phyloP scores from a whole-genome alignment of 2,113 vertebrate species.

The Oncorhynchus clarkii region DNA sequence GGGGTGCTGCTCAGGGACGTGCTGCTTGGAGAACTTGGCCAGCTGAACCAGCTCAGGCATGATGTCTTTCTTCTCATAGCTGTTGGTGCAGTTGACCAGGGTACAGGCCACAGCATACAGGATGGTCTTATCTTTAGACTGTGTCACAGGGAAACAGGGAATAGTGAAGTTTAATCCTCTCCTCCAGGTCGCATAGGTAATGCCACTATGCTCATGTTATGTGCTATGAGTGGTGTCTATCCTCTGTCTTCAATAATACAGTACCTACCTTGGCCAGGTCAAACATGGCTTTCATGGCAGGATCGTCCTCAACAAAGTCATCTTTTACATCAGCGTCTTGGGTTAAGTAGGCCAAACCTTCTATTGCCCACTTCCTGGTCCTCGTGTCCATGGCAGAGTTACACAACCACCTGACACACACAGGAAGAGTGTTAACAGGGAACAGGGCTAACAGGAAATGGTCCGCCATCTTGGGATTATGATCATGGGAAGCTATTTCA shows the following conservation, averaged over 20 bases:
- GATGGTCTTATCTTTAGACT: constrained; percentile 94
- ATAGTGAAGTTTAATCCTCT: too few relatives aligned
- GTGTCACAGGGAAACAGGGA: constrained; percentile 23
- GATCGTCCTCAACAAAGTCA: constrained; percentile 93
- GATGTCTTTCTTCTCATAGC: constrained; percentile 94
- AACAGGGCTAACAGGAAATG: too few relatives aligned
- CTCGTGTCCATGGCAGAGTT: constrained; percentile 85
- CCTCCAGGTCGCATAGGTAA: neutral
- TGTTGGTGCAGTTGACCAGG: constrained; percentile 94
- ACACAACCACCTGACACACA: constrained; percentile 84
- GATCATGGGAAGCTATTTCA: too few relatives aligned
- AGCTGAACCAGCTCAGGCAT: constrained; percentile 94
- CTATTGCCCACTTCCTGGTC: constrained; percentile 93
- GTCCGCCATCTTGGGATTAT: too few relatives aligned
- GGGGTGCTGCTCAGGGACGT: constrained; percentile 94
- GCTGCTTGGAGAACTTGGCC: constrained; percentile 97
- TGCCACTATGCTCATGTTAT: neutral
- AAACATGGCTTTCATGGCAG: constrained; percentile 94
- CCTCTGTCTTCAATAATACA: neutral
- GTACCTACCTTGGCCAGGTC: constrained; percentile 88
- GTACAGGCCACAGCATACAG: constrained; percentile 89
- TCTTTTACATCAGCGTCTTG: constrained; percentile 97
- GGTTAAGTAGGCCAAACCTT: constrained; percentile 92
- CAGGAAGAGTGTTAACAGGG: neutral
- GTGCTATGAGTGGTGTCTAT: neutral